These are phyloP conservation scores for Hesperia comma DNA, from an alignment of 2,888 invertebrate genomes.

Conservation along the genomic window DNA sequence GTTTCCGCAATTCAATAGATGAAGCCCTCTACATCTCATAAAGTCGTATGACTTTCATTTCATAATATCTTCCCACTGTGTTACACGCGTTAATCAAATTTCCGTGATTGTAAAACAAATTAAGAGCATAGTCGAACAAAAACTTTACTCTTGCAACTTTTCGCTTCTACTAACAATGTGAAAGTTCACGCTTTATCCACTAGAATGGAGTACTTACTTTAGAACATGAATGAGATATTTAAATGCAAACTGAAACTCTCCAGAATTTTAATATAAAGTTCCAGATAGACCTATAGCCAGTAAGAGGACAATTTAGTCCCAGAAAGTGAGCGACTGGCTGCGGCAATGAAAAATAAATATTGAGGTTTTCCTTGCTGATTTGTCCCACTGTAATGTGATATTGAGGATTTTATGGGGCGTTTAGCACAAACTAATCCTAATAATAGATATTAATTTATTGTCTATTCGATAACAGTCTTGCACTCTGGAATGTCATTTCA, in stretches of 20 bases:
- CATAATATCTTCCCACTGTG: too few species aligned
- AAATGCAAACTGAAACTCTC: slow-evolving; percentile 9
- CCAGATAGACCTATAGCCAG: not conserved
- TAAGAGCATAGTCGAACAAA: slow-evolving; percentile 3
- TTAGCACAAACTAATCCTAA: not conserved
- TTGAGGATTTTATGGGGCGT: not conserved
- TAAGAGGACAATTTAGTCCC: not conserved
- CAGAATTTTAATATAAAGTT: not conserved
- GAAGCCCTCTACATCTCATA: too few species aligned
- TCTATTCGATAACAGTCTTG: too few species aligned
- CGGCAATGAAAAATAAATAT: not conserved
- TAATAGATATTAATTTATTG: too few species aligned
- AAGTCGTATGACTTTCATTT: too few species aligned
- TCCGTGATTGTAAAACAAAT: not conserved
- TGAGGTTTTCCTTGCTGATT: slow-evolving; percentile 7
- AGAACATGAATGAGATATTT: slow-evolving; percentile 7
- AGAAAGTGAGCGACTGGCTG: not conserved
- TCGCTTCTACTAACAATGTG: slow-evolving; percentile 14
- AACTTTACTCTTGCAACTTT: slow-evolving; percentile 20
- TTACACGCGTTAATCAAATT: not conserved
- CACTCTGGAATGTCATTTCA: too few species aligned
- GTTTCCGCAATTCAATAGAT: too few species aligned
- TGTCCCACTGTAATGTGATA: not conserved
- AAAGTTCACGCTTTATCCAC: slow-evolving; percentile 21
- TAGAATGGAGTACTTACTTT: slow-evolving; percentile 13